These are phyloP conservation scores for Cyclophora punctaria DNA, from an alignment of 2,888 invertebrate species.

Conservation along the genomic window DNA sequence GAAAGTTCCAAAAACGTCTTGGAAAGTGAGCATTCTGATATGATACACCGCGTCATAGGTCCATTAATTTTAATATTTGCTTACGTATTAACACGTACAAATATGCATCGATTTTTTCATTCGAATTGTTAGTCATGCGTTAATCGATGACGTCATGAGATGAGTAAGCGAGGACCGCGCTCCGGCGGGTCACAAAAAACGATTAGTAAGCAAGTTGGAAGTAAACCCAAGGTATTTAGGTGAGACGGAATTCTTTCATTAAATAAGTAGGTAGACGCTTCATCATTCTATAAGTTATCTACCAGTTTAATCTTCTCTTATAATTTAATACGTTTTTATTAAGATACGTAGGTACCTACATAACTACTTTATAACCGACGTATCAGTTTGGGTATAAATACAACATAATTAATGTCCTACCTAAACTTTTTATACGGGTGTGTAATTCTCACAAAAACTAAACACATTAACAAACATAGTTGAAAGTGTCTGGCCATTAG, in stretches of 20 bases:
- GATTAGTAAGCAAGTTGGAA: slow-evolving; percentile 25
- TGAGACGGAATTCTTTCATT: slow-evolving; percentile 38
- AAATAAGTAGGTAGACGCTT: slow-evolving; percentile 11
- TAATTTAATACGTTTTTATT: too few relatives aligned
- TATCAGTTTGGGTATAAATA: too few relatives aligned
- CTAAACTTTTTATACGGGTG: too few relatives aligned
- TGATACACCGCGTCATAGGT: not conserved
- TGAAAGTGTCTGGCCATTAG: not conserved
- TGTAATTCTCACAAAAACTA: too few relatives aligned
- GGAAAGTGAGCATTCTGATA: slow-evolving; percentile 8
- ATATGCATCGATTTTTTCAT: slow-evolving; percentile 38
- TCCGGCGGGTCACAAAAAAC: slow-evolving; percentile 33
- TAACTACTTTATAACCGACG: too few relatives aligned
- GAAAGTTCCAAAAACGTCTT: slow-evolving; percentile 25
- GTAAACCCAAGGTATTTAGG: slow-evolving; percentile 35
- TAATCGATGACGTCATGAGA: slow-evolving; percentile 61
- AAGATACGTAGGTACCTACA: too few relatives aligned
- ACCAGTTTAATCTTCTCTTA: too few relatives aligned
- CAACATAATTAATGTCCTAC: too few relatives aligned
- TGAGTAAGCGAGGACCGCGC: slow-evolving; percentile 55
- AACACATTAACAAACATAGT: slow-evolving; percentile 2
- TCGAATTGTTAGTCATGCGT: slow-evolving; percentile 54
- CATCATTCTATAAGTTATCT: too few relatives aligned
- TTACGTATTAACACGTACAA: slow-evolving; percentile 10
- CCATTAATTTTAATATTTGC: slow-evolving; percentile 4